Conservation (phyloP, 2,888 invertebrate genomes). For the Ophion ellenae region DNA sequence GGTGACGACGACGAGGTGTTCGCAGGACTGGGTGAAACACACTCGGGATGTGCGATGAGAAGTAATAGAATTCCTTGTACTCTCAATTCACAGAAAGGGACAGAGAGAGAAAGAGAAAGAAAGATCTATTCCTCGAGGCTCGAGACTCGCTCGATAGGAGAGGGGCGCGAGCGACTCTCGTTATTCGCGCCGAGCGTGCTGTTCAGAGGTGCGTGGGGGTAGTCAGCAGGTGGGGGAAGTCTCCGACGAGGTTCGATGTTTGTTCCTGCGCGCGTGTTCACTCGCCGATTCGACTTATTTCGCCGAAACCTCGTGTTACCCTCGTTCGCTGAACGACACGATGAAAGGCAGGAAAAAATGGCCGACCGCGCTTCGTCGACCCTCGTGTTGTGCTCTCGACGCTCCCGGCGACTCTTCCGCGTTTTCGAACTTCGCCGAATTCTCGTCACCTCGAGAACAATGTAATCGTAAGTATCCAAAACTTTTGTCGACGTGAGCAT, state of each 20-base stretch:
- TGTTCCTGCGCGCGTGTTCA: slow-evolving; percentile 25
- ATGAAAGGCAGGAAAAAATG: slow-evolving; percentile 37
- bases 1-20: background rate
- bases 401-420: background rate
- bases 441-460: background rate
- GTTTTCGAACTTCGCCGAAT: slow-evolving; percentile 34
- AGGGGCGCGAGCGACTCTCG: slow-evolving; percentile 8
- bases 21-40: slow-evolving; percentile 48
- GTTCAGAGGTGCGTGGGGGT: background rate
- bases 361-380: slow-evolving; percentile 27
- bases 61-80: slow-evolving; percentile 22
- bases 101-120: background rate
- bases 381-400: slow-evolving; percentile 26
- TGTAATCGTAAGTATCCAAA: too few species aligned
- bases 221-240: slow-evolving; percentile 3
- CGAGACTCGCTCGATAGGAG: slow-evolving; percentile 44
- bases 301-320: slow-evolving; percentile 41
- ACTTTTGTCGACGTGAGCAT: too few species aligned
- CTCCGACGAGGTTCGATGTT: slow-evolving; percentile 28
- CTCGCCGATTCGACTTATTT: slow-evolving; percentile 59
- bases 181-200: background rate
- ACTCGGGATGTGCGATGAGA: slow-evolving; percentile 26
- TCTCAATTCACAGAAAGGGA: background rate
- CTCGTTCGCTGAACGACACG: background rate
- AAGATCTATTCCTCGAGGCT: slow-evolving; percentile 17